phyloP scores from a whole-genome alignment of 2,797 vertebrate genomes.

The Amniataba percoides region DNA sequence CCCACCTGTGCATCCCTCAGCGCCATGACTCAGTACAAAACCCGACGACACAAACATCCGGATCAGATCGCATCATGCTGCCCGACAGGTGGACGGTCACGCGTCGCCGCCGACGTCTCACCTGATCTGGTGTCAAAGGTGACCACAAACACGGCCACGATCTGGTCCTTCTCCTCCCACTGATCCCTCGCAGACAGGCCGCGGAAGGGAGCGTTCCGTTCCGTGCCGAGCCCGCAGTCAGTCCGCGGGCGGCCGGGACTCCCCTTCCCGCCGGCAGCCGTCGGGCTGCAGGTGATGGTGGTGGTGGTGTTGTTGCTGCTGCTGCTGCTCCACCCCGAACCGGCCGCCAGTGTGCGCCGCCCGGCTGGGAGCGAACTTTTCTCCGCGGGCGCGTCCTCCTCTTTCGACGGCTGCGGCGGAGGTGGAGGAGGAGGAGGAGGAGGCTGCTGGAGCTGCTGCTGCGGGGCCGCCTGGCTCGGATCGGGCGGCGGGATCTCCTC shows the following conservation, averaged over 20 bases:
- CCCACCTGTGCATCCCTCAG: background rate
- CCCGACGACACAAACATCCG: background rate
- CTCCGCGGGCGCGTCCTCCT: slow-evolving; percentile 58
- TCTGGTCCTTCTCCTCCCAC: slow-evolving; percentile 95
- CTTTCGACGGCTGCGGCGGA: slow-evolving; percentile 40
- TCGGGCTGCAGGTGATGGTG: slow-evolving; percentile 56
- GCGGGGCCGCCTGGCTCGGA: slow-evolving; percentile 77
- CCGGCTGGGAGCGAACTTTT: slow-evolving; percentile 72
- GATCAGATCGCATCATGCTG: background rate
- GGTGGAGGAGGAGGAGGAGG: background rate
- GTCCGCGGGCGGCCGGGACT: slow-evolving; percentile 65
- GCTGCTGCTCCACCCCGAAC: slow-evolving; percentile 59
- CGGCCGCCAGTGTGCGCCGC: slow-evolving; percentile 57
- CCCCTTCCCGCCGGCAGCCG: slow-evolving; percentile 73
- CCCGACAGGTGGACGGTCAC: background rate
- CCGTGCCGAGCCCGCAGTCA: slow-evolving; percentile 67
- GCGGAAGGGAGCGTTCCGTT: slow-evolving; percentile 65
- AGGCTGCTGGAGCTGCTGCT: slow-evolving; percentile 21
- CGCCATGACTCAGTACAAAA: background rate
- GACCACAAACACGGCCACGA: slow-evolving; percentile 95
- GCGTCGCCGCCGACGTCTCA: too few relatives aligned
- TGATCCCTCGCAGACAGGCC: slow-evolving; percentile 76
- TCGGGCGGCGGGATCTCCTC: slow-evolving; percentile 91
- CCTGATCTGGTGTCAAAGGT: slow-evolving; percentile 97
- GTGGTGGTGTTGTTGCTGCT: slow-evolving; percentile 12